Base-by-base conservation (phyloP, 1,140 invertebrate species). In the Aphaenogaster floridana region DNA sequence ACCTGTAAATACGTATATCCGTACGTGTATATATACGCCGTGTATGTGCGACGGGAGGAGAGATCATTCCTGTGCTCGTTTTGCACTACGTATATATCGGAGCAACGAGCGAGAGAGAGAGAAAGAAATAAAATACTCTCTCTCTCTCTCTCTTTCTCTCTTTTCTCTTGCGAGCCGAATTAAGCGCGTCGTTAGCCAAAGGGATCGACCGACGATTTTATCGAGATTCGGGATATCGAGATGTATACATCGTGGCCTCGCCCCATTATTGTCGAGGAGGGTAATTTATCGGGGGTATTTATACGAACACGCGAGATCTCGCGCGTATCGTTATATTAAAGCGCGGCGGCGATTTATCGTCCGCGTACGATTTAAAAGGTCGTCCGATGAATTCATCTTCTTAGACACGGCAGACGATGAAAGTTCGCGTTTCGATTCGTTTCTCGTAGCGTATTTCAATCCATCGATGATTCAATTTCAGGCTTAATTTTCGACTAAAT, bases 111-210 rank as follows among this genome's bases (percentile, higher is more conserved):
- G 45, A 21, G 21, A 21, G 21, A 21, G 21, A 9, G 71, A 39
- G 72, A 34, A 21, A 54, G 61, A 66, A n/a, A 42, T 39, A 39
- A 13, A 6, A n/a, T 45, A 15, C 42, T 66, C 59, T 64, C 42
- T 39, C 36, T 48, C 66, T 50, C 21, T 71, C 21, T 48, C 36
- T 45, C 21, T 78, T 39, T 61, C 57, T 39, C 57, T 28, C 34
- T 34, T 28, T 15, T 11, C 28, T 64, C 48, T 17, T 45, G 72
- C 28, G 69, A 54, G 36, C 39, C 80, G 80, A 84, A 84, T 84
- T 84, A 84, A 84, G 42, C 80, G 80, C 68, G 34, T 84, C 69
- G 69, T 84, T 84, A 84, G 42, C 80, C 45, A 84, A 84, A 84
- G 80, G 80, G 42, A 63, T 76, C 54, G 69, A 45, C 80, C 68